Conservation (phyloP, 1,140 invertebrate species). For the Halictus rubicundus region DNA sequence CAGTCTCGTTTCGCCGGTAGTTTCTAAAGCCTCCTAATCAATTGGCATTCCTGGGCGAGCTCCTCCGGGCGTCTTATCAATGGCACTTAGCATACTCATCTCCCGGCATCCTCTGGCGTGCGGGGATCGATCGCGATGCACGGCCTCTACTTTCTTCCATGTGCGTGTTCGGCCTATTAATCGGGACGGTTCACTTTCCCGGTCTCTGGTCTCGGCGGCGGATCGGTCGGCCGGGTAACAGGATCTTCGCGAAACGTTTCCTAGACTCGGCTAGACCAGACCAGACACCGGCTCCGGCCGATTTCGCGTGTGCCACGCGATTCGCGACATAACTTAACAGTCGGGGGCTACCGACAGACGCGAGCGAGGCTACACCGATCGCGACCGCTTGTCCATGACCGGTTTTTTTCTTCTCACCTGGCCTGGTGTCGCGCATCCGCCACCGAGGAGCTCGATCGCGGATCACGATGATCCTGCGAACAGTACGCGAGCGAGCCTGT, state of each 20-base stretch:
- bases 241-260: slow-evolving; percentile 66
- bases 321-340: slow-evolving; percentile 16
- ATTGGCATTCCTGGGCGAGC: too few relatives aligned
- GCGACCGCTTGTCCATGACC: background rate
- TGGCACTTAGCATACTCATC: background rate
- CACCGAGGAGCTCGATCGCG: background rate
- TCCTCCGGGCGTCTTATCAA: background rate
- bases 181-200: slow-evolving; percentile 70
- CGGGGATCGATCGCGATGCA: slow-evolving; percentile 19
- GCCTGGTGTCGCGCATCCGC: background rate
- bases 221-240: slow-evolving; percentile 60
- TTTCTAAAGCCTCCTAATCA: too few relatives aligned
- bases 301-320: slow-evolving; percentile 64
- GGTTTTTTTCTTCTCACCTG: slow-evolving; percentile 31
- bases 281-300: slow-evolving; percentile 27
- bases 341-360: too few relatives aligned
- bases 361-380: background rate
- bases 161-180: slow-evolving; percentile 58
- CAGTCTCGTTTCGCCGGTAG: too few relatives aligned
- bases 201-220: slow-evolving; percentile 43
- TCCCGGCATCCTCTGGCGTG: background rate
- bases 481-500: background rate
- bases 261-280: slow-evolving; percentile 38
- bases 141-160: slow-evolving; percentile 22
- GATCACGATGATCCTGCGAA: slow-evolving; percentile 3